These are phyloP conservation scores for Hofmannophila pseudospretella DNA, from an alignment of 2,888 invertebrate genomes.

Conservation along the genomic window DNA sequence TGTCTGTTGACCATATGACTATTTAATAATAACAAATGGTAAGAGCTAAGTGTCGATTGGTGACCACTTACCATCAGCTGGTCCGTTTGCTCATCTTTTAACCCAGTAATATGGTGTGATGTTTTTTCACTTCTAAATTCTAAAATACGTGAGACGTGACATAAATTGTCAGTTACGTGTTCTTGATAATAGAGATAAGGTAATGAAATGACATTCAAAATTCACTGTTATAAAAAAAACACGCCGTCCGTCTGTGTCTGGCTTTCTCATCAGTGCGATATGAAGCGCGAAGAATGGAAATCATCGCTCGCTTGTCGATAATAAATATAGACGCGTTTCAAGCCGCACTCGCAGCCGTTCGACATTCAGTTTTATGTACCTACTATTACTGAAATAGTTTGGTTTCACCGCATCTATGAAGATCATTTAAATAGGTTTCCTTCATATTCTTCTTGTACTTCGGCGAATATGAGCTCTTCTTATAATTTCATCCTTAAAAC, in stretches of 20 bases:
- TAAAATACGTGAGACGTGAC: no score
- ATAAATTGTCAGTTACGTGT: not conserved
- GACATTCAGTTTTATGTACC: not conserved
- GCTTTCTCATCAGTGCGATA: conserved; percentile 44
- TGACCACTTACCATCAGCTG: no score
- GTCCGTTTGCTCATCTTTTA: no score
- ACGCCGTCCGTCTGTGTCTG: conserved; percentile 27
- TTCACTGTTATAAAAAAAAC: conserved; percentile 13
- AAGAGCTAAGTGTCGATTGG: no score
- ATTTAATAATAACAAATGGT: no score
- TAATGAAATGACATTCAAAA: not conserved
- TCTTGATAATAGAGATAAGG: not conserved
- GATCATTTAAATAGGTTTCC: not conserved
- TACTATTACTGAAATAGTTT: not conserved
- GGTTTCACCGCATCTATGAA: not conserved
- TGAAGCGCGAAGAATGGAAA: conserved; percentile 49
- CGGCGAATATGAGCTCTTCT: no score
- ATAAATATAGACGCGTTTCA: conserved; percentile 40
- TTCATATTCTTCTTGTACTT: no score
- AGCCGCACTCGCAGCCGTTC: conserved; percentile 17
- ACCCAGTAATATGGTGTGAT: no score
- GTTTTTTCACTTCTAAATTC: no score
- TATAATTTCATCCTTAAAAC: no score
- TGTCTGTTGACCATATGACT: no score
- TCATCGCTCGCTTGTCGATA: conserved; percentile 40